These are phyloP conservation scores for Ennomos erosarius DNA, from an alignment of 2,888 invertebrate genomes.

Conservation along the genomic window DNA sequence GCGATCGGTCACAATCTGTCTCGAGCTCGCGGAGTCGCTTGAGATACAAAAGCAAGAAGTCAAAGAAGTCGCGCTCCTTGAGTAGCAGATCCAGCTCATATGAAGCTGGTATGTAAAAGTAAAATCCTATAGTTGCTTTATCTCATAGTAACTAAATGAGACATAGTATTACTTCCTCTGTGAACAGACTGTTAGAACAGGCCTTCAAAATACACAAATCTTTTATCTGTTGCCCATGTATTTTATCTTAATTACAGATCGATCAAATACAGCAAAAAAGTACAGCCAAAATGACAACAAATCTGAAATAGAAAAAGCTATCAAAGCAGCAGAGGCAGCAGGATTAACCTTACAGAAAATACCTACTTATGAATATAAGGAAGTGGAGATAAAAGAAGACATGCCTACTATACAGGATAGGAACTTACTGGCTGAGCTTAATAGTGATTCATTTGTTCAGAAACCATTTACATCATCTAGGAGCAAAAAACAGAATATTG, in stretches of 20 bases:
- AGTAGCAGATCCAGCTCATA: conserved; percentile 72
- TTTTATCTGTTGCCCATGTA: too few relatives aligned
- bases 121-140: too few relatives aligned
- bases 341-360: conserved; percentile 81
- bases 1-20: conserved; percentile 57
- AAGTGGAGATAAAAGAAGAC: conserved; percentile 77
- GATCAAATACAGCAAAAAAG: conserved; percentile 48
- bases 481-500: conserved; percentile 88
- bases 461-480: conserved; percentile 85
- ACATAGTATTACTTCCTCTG: too few relatives aligned
- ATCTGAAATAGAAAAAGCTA: conserved; percentile 76
- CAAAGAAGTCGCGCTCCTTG: conserved; percentile 64
- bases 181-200: too few relatives aligned
- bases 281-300: conserved; percentile 74
- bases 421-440: conserved; percentile 88
- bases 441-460: conserved; percentile 88
- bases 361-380: conserved; percentile 79
- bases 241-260: conserved; percentile 55
- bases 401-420: conserved; percentile 83
- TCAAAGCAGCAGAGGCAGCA: conserved; percentile 80
- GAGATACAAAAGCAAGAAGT: conserved; percentile 62
- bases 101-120: conserved; percentile 63
- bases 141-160: too few relatives aligned
- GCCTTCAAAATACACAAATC: too few relatives aligned
- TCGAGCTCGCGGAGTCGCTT: conserved; percentile 68